Conservation (phyloP, 2,797 vertebrate genomes). For the Chromis chromis region DNA sequence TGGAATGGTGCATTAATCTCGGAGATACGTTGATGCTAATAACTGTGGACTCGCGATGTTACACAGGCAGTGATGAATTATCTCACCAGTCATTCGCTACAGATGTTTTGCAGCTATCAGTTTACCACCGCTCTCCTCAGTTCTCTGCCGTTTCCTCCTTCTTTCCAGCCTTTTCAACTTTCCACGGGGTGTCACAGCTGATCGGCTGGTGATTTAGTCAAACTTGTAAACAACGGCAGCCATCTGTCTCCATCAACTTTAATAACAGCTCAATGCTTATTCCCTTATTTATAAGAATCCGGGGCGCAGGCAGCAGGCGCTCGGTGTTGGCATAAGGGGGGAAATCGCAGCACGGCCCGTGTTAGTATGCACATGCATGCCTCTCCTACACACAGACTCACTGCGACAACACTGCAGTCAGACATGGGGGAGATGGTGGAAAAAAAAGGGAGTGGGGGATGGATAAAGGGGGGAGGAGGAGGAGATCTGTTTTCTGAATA, state of each 20-base stretch:
- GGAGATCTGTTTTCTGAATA: constrained; percentile 66
- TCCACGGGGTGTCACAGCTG: constrained; percentile 65
- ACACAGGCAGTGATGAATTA: constrained; percentile 67
- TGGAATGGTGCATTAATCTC: constrained; percentile 63
- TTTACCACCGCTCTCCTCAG: constrained; percentile 28
- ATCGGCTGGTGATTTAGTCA: constrained; percentile 75
- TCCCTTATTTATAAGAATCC: constrained; percentile 77
- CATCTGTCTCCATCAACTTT: constrained; percentile 84
- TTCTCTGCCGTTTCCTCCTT: constrained; percentile 30
- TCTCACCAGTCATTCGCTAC: constrained; percentile 51
- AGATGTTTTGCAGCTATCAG: constrained; percentile 55
- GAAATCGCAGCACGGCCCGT: constrained; percentile 53
- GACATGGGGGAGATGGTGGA: constrained; percentile 64
- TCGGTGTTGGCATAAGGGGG: constrained; percentile 52
- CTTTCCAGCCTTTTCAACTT: constrained; percentile 59
- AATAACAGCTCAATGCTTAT: constrained; percentile 75
- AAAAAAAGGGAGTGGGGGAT: constrained; percentile 62
- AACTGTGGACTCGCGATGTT: constrained; percentile 36
- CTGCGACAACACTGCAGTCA: constrained; percentile 82
- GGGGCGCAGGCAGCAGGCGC: constrained; percentile 61
- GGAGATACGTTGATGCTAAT: constrained; percentile 53
- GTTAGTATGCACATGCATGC: constrained; percentile 86
- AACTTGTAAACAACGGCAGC: constrained; percentile 81
- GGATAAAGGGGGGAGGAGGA: constrained; percentile 27
- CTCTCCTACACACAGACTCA: constrained; percentile 77